Base-by-base conservation (phyloP, 1,140 invertebrate genomes). In the Diorhabda sublineata region DNA sequence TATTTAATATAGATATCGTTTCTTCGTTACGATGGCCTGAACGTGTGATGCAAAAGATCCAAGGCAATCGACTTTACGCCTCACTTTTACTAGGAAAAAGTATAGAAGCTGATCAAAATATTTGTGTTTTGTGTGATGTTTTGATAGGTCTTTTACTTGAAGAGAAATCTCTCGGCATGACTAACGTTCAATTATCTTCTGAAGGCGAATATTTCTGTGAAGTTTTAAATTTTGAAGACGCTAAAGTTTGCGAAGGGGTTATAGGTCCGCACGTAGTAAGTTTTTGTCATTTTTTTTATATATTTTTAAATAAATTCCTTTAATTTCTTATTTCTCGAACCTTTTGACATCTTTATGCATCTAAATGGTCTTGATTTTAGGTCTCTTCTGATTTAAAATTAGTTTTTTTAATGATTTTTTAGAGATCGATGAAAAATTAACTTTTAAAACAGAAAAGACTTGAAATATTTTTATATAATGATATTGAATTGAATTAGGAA, bases 101-200 rank as follows among this genome's bases (percentile, higher is more conserved):
- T 52, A 8, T 52, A 52, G n/a, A 52, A n/a, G 47, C 6, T 52
- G 47, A 52, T 52, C 6, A 3, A 4, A 3, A 3, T 52, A 3
- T 2, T 52, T 52, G 47, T 52, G 47, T 52, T 52, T 3, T 4
- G n/a, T 52, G 47, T n/a, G n/a, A 52, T 52, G 6, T 52, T 8
- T 52, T 52, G n/a, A 8, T 52, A 6, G n/a, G 6, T n/a, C 6
- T 6, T 2, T 8, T 52, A 52, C 47, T 52, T 52, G 6, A 2
- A 52, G 47, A 52, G n/a, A 52, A 52, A n/a, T 8, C 6, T n/a
- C n/a, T 8, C n/a, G 47, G n/a, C n/a, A 52, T 52, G 47, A 52
- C 47, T 52, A 52, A n/a, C n/a, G n/a, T 52, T 52, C 47, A 52
- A 52, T 52, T 52, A 52, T 52, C 47, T 8, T 52, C 47, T 52